phyloP scores from a whole-genome alignment of 2,113 vertebrate genomes.

The Crocuta crocuta region DNA sequence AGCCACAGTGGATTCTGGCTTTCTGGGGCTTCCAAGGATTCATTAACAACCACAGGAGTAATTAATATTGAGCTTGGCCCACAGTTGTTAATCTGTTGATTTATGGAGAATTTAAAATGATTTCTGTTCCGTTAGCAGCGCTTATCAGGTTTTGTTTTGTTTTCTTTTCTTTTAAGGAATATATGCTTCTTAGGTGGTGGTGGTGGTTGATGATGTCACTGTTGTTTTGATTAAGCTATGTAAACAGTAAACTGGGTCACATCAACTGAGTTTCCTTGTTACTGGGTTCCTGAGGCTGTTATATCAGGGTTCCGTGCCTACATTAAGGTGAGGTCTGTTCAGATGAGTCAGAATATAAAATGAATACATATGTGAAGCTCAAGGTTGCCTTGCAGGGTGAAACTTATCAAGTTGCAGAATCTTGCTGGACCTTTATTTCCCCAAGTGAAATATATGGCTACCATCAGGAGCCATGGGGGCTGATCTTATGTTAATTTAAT shows the following conservation, averaged over 20 bases:
- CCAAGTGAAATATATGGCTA: background rate
- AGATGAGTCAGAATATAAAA: constrained; percentile 30
- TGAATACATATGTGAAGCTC: background rate
- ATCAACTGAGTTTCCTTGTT: background rate
- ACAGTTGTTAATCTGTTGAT: background rate
- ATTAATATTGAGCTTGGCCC: background rate
- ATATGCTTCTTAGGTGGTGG: background rate
- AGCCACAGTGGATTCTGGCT: background rate
- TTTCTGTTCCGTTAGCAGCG: background rate
- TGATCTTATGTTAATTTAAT: background rate
- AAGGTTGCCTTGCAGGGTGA: background rate
- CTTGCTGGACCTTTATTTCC: background rate
- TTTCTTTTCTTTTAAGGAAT: background rate
- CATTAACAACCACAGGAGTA: background rate
- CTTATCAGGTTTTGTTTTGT: background rate
- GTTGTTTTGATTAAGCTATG: background rate
- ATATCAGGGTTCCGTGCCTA: background rate
- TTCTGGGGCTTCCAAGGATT: background rate
- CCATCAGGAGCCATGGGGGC: background rate
- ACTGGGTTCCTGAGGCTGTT: background rate
- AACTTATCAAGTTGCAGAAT: background rate
- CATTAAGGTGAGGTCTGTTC: background rate
- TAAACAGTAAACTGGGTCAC: background rate
- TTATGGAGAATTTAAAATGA: constrained; percentile 21
- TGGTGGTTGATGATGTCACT: background rate